Evolutionary conservation across 1,140 invertebrate species (phyloP).

Genomic region (Drosophila melanogaster): DNA sequence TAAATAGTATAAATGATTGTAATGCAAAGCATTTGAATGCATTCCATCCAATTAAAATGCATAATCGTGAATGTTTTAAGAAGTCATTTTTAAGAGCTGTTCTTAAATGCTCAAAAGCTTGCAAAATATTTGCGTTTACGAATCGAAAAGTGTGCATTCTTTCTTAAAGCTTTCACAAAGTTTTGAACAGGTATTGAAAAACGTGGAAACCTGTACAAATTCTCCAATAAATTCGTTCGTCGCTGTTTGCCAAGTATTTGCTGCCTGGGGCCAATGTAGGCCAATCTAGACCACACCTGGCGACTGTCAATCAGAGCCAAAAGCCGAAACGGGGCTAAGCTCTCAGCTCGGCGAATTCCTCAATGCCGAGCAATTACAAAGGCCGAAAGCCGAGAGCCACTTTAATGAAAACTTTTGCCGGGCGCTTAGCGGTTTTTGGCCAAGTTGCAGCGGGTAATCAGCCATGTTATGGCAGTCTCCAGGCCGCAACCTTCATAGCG

Average conservation of each 20-base stretch:
- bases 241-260: neutral
- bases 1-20: no score
- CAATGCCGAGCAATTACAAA: constrained; percentile 54
- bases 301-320: constrained; percentile 35
- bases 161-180: neutral
- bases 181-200: neutral
- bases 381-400: constrained; percentile 48
- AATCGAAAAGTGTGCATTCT: neutral
- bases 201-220: neutral
- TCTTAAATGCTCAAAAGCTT: neutral
- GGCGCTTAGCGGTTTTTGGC: constrained; percentile 57
- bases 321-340: constrained; percentile 32
- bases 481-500: constrained; percentile 15
- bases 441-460: constrained; percentile 46
- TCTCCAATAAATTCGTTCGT: constrained; percentile 6
- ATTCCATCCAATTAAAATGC: neutral
- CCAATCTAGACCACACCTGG: constrained; percentile 29
- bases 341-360: constrained; percentile 37
- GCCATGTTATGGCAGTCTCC: constrained; percentile 46
- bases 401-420: constrained; percentile 59
- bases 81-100: neutral
- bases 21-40: no score
- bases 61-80: neutral
- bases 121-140: neutral
- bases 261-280: neutral